These are phyloP conservation scores for Rotaria magnacalcarata DNA, from an alignment of 2,888 invertebrate genomes.

Conservation along the genomic window DNA sequence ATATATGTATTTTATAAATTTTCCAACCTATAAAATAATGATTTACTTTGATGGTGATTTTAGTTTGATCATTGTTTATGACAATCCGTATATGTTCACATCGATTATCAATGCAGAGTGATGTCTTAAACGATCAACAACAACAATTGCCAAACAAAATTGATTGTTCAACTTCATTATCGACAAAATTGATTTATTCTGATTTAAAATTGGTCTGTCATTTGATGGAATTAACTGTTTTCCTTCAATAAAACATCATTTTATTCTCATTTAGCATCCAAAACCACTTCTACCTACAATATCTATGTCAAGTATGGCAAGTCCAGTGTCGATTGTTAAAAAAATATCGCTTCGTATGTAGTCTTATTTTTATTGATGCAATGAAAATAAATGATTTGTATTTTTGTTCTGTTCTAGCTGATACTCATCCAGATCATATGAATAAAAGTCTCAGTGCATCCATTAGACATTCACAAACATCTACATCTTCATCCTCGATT, in stretches of 20 bases:
- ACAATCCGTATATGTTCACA: not conserved
- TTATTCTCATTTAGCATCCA: not conserved
- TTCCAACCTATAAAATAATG: not conserved
- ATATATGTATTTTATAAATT: not conserved
- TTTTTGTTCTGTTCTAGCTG: not conserved
- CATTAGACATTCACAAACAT: not conserved
- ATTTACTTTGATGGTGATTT: not conserved
- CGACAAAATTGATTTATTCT: not conserved
- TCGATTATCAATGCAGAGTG: constrained; percentile 34
- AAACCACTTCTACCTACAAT: constrained; percentile 23
- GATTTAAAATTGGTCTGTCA: constrained; percentile 19
- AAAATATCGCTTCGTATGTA: constrained; percentile 10
- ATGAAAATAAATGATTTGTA: not conserved
- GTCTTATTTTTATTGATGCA: not conserved
- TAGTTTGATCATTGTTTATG: constrained; percentile 2
- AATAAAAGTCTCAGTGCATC: not conserved
- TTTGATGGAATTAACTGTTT: not conserved
- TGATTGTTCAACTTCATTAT: constrained; percentile 1
- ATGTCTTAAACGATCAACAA: constrained; percentile 35
- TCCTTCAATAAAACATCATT: not conserved
- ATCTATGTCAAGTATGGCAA: constrained; percentile 13
- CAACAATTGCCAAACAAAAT: not conserved
- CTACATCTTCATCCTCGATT: not conserved
- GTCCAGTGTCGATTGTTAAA: constrained; percentile 17
- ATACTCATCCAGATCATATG: not conserved